Percentiles rank a stretch among this genome's conserved stretches.
phyloP scores from a whole-genome alignment of 2,113 vertebrate genomes.

The Oncorhynchus clarkii region DNA sequence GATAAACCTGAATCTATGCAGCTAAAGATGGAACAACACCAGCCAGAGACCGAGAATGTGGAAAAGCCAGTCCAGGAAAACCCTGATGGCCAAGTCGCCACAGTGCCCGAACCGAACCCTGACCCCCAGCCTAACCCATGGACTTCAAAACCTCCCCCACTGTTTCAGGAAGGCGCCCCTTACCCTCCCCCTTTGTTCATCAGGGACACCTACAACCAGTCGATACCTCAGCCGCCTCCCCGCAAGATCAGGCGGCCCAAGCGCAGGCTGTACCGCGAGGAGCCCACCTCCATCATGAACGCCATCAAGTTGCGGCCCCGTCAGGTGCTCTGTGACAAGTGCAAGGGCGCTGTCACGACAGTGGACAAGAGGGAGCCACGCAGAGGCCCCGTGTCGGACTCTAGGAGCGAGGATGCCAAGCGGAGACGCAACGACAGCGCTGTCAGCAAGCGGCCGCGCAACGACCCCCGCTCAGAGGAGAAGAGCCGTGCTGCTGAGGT shows the following conservation, averaged over 20 bases:
- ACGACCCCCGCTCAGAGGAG: conserved; percentile 84
- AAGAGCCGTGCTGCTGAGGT: conserved; percentile 74
- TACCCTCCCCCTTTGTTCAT: conserved; percentile 97
- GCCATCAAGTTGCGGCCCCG: conserved; percentile 95
- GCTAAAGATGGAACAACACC: conserved; percentile 79
- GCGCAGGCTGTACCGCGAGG: conserved; percentile 93
- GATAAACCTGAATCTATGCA: conserved; percentile 83
- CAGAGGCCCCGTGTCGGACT: conserved; percentile 79
- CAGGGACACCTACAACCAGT: conserved; percentile 99
- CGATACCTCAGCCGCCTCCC: conserved; percentile 97
- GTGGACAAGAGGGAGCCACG: conserved; percentile 83
- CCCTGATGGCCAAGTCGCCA: not conserved
- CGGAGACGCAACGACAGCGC: conserved; percentile 82
- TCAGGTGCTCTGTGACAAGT: conserved; percentile 96
- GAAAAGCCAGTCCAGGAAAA: conserved; percentile 52
- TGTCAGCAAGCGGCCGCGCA: conserved; percentile 88
- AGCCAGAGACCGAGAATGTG: conserved; percentile 60
- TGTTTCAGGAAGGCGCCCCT: conserved; percentile 94
- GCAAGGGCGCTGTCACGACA: conserved; percentile 86
- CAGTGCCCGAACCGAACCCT: conserved; percentile 20
- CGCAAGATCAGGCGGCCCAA: conserved; percentile 95
- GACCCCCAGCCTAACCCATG: conserved; percentile 71
- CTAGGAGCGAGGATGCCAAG: conserved; percentile 84
- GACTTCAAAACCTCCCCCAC: conserved; percentile 88
- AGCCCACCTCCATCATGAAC: conserved; percentile 97